Evolutionary conservation across 2,888 invertebrate genomes (phyloP), one percentile per base, ranked within the genome.

Genomic region (Tinea pellionella): DNA sequence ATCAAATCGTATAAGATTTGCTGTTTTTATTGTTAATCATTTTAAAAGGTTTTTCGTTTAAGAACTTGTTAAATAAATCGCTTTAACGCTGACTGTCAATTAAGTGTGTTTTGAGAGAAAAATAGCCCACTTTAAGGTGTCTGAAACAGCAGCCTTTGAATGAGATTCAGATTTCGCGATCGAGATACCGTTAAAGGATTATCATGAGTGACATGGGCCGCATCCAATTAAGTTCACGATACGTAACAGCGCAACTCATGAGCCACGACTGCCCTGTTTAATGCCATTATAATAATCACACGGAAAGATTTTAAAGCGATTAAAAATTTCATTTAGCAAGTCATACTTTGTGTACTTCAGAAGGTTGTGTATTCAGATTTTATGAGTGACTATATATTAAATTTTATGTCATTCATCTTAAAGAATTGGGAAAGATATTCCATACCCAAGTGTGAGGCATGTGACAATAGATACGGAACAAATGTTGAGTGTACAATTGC

Each of bases 101-200:
- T 80, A 80, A 71, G 66, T 68, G 69, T 65, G 65, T 68, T 71
- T 62, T 64, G n/a, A 24, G 64, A 66, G 65, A 67, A 69, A 68
- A 70, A 73, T 71, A 70, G 71, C 64, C 66, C 66, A 57, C 65
- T 73, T 73, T 68, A 68, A 65, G 67, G 65, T 69, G 69, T 70
- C 70, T 65, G 64, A 64, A 62, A 64, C 64, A 64, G 63, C 58
- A 53, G 51, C 37, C 16, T 19, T 51, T 12, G 68, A 69, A 75
- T 72, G 72, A 70, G 75, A 74, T 78, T 78, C 79, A 78, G 76
- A 78, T 80, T 73, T 72, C 66, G 65, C 71, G 75, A 77, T 78
- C 71, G 63, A 66, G 68, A 77, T 77, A 78, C 78, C 73, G 79
- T 76, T 80, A 74, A 77, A 72, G 78, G 76, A 77, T 80, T 80